Percentiles rank a stretch among this genome's conserved stretches.
Conservation (phyloP, 2,113 vertebrate genomes). For the Cygnus atratus region DNA sequence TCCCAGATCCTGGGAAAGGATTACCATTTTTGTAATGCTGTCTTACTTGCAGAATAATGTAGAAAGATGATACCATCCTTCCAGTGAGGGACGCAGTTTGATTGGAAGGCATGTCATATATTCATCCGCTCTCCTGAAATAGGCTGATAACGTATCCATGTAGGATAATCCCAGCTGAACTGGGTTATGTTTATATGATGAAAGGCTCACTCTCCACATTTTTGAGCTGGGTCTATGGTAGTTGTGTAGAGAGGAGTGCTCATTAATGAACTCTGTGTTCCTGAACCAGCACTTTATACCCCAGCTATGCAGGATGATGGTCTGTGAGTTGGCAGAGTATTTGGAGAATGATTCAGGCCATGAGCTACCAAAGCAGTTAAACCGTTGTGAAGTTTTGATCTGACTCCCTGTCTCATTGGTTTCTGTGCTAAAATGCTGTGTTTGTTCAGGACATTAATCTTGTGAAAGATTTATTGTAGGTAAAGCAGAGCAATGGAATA, state of each 20-base stretch:
- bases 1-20: neutral
- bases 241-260: neutral
- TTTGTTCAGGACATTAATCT: neutral
- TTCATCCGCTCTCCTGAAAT: neutral
- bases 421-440: neutral
- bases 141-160: neutral
- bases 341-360: neutral
- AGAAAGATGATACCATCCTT: neutral
- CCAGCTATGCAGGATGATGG: neutral
- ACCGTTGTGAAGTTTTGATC: neutral
- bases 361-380: constrained; percentile 3
- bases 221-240: neutral
- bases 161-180: neutral
- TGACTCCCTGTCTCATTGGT: neutral
- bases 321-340: neutral
- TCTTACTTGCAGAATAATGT: neutral
- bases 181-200: rapidly evolving
- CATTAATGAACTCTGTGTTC: neutral
- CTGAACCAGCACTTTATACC: neutral
- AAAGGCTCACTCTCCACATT: neutral
- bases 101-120: neutral
- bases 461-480: constrained; percentile 2
- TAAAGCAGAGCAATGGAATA: neutral
- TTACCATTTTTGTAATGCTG: neutral
- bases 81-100: neutral